Base-by-base conservation (phyloP, 2,797 vertebrate genomes). In the Macropodus opercularis region DNA sequence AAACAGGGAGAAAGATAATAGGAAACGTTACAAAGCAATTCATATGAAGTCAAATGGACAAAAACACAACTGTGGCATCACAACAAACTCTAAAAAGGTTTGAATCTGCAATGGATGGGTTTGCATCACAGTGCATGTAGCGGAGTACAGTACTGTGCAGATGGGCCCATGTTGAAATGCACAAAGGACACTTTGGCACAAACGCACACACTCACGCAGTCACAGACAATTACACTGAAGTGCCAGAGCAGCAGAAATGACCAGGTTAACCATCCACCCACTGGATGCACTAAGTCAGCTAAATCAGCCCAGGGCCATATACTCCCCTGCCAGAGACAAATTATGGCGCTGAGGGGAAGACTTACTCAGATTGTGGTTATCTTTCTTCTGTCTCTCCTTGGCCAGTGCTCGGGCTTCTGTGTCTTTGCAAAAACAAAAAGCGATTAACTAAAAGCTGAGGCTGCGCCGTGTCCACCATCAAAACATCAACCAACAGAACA, bases 361-460 rank as follows among this genome's bases (percentile, higher is more conserved):
- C 97, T 95, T 84, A 99, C 98, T 99, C 71, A 97, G 92, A 88
- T 99, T 99, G 92, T 99, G 98, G 93, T 98, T 99, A 89, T 99
- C 98, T 85, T 99, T 99, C 89, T 99, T 99, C 90, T 98, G 98
- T 56, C 98, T 93, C 81, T 99, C 98, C 62, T 99, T 98, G 34
- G 94, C 97, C 92, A 98, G 59, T 1, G 96, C 96, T 70, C 96
- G 92, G 64, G 89, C 95, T 91, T 99, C 98, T 13, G 94, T 78
- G 63, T 95, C 93, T 95, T 90, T 83, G 80, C 81, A 90, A 92
- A 59, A 90, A 90, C 86, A 92, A 84, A 84, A 85, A 19, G 47
- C 2, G 49, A 85, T 92, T 56, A 90, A 53, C 78, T 17, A 69
- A 79, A 1, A 51, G 41, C 72, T 43, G 57, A 60, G 5, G 65